Evolutionary conservation across 2,888 invertebrate species (phyloP).

Genomic region (Apotomis betuletana): DNA sequence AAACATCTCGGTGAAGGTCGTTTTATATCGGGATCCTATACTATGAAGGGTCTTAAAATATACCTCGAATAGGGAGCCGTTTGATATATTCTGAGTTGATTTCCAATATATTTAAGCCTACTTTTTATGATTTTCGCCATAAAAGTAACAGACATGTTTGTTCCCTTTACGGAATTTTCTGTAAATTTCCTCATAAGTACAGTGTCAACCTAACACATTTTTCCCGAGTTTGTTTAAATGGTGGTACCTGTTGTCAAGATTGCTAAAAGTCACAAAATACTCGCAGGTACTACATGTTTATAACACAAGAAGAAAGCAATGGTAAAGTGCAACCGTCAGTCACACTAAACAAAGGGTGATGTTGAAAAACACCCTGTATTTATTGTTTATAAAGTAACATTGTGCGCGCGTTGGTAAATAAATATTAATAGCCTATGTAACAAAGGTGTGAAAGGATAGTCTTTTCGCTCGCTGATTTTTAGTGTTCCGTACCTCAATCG

Average conservation of each 20-base stretch:
- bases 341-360: slow-evolving; percentile 59
- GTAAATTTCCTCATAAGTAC: too few relatives aligned
- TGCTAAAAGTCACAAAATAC: not conserved
- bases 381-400: slow-evolving; percentile 71
- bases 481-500: too few relatives aligned
- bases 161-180: too few relatives aligned
- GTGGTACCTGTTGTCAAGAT: not conserved
- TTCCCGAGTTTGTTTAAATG: too few relatives aligned
- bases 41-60: slow-evolving; percentile 11
- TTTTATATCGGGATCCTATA: too few relatives aligned
- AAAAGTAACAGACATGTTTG: too few relatives aligned
- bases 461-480: slow-evolving; percentile 7
- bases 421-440: slow-evolving; percentile 32
- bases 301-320: slow-evolving; percentile 43
- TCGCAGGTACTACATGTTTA: slow-evolving; percentile 3
- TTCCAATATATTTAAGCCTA: not conserved
- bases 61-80: not conserved
- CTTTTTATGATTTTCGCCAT: not conserved
- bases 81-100: slow-evolving; percentile 6
- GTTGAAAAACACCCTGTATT: slow-evolving; percentile 73
- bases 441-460: slow-evolving; percentile 30
- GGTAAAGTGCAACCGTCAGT: slow-evolving; percentile 45
- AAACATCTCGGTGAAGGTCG: too few relatives aligned
- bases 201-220: not conserved
- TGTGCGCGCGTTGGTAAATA: slow-evolving; percentile 56